Evolutionary conservation across 2,888 invertebrate genomes (phyloP), one percentile per base, ranked within the genome.

Genomic region (Zele albiditarsus): DNA sequence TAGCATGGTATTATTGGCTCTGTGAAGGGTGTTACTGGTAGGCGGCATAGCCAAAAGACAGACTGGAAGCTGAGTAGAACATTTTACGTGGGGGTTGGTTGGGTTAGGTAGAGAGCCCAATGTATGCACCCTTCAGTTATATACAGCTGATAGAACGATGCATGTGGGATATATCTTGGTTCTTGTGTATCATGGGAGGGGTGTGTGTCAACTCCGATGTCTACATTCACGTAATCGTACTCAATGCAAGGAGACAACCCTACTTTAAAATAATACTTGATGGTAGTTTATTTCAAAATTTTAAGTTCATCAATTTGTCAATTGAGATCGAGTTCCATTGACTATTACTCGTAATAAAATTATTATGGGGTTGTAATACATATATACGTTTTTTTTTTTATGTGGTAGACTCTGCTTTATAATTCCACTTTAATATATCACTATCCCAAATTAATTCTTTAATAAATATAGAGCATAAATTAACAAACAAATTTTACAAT

Each of bases 41-140:
- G 31, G 33, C 53, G 68, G 53, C 16, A 67, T 33, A 53, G n/a
- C 53, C 6, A 53, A 53, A 53, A 53, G 53, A 53, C 53, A 53
- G 53, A 53, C 53, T 53, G 53, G 53, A 53, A 53, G 53, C 53
- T 53, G 53, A 53, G 20, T 10, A 53, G 20, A 20, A 53, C 20
- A 53, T 53, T 53, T 53, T 69, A 53, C 38, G 12, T 65, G 53
- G 25, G 49, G 53, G 42, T 62, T 66, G 57, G 14, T 46, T 28
- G 65, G 58, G 72, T 66, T 71, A 68, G 66, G 57, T 58, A 73
- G 62, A 73, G 62, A 62, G 83, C 8, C 53, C 87, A 87, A 87
- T 87, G 85, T 87, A 87, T 87, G 87, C 87, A 87, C 87, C 87
- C 86, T 86, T 27, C 66, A 12, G 33, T 25, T 53, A 46, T 16